A percentile compares a stretch with the other conserved stretches of the same genome.
Evolutionary conservation across 2,888 invertebrate species (phyloP).

Genomic region (Drosophila mimica): DNA sequence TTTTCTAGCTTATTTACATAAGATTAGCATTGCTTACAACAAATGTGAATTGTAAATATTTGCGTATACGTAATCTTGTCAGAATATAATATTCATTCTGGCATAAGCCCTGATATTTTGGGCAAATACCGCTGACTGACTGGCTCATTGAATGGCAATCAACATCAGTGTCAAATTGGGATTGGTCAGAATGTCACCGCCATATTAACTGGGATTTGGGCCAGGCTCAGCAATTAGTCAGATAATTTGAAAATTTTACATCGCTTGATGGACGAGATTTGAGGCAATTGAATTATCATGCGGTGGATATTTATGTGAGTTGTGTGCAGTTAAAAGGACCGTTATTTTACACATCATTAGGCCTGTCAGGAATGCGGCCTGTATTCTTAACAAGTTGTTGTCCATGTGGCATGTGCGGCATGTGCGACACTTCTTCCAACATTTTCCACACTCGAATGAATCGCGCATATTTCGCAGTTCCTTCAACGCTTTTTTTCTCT

Average conservation of each 20-base stretch:
- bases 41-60: conserved; percentile 8
- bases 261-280: conserved; percentile 16
- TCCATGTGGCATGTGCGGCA: conserved; percentile 43
- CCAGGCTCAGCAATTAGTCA: conserved; percentile 27
- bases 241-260: conserved; percentile 7
- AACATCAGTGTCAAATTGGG: conserved; percentile 38
- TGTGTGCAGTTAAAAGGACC: conserved; percentile 42
- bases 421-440: conserved; percentile 10
- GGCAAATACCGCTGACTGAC: conserved; percentile 11
- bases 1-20: background rate
- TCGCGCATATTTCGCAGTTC: conserved; percentile 55
- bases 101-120: conserved; percentile 18
- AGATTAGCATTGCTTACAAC: conserved; percentile 11
- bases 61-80: conserved; percentile 18
- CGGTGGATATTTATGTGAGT: conserved; percentile 35
- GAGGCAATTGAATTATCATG: conserved; percentile 56
- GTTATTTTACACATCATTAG: conserved; percentile 77
- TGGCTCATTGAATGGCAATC: conserved; percentile 55
- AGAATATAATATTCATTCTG: conserved; percentile 1
- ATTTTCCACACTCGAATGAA: conserved; percentile 47
- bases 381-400: conserved; percentile 14
- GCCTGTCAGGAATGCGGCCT: conserved; percentile 36
- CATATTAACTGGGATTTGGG: conserved; percentile 6
- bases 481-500: background rate
- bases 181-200: conserved; percentile 11